A percentile compares a stretch with the other conserved stretches of the same genome.
These are phyloP conservation scores for Cyclina sinensis DNA, from an alignment of 1,140 invertebrate species.

Conservation along the genomic window DNA sequence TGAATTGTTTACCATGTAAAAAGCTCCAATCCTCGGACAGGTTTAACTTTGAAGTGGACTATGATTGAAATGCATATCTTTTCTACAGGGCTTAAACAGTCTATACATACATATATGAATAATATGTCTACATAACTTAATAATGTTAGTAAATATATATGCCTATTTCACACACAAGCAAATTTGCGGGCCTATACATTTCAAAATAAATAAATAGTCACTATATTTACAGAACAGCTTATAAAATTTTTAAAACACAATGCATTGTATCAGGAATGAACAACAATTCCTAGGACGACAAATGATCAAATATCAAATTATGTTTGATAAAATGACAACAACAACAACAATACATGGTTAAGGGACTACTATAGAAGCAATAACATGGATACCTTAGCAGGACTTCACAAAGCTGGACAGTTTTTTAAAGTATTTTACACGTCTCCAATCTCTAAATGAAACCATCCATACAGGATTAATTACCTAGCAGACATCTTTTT, in stretches of 20 bases:
- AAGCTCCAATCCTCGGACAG: no score
- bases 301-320: not conserved
- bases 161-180: not conserved
- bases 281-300: not conserved
- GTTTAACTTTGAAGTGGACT: no score
- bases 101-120: not conserved
- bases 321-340: no score
- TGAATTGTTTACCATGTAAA: no score
- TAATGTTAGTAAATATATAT: not conserved
- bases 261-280: not conserved
- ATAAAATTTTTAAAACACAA: conserved; percentile 21
- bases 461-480: no score
- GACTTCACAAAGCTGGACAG: no score
- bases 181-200: not conserved
- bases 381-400: no score
- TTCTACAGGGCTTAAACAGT: not conserved
- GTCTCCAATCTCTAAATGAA: no score
- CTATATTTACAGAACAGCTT: conserved; percentile 10
- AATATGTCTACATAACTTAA: not conserved
- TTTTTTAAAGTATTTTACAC: no score
- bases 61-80: not conserved
- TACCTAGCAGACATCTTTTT: no score
- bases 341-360: no score
- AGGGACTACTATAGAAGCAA: no score
- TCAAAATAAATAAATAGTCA: not conserved